These are phyloP conservation scores for Frankliniella intonsa DNA, from an alignment of 2,888 invertebrate genomes.

Conservation along the genomic window DNA sequence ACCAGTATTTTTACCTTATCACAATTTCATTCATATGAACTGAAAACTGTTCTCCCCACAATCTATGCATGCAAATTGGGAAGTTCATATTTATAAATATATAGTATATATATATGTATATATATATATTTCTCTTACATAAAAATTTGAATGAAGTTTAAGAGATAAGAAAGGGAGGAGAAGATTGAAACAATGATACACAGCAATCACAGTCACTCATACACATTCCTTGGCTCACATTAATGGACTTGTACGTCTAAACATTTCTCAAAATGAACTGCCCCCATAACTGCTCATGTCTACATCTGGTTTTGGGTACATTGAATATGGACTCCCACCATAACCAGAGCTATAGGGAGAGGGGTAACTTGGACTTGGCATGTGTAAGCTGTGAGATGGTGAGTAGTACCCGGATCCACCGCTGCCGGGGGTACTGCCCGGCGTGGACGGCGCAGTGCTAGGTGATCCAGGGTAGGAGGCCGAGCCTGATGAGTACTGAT, in stretches of 20 bases:
- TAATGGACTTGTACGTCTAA: background rate
- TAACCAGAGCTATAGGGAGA: conserved; percentile 45
- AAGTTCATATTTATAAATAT: conserved; percentile 24
- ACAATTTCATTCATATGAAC: conserved; percentile 20
- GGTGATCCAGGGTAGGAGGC: conserved; percentile 27
- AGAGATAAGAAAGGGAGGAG: conserved; percentile 22
- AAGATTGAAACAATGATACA: conserved; percentile 25
- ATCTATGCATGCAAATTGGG: background rate
- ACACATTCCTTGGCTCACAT: background rate
- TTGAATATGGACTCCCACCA: conserved; percentile 3
- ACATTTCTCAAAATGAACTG: conserved; percentile 1
- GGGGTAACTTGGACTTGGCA: conserved; percentile 66
- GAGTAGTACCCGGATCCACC: conserved; percentile 44
- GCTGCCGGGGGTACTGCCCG: conserved; percentile 35
- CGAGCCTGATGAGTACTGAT: conserved; percentile 42
- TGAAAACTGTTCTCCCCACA: background rate
- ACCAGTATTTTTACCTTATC: conserved; percentile 20
- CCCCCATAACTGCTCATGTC: conserved; percentile 20
- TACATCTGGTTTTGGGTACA: conserved; percentile 9
- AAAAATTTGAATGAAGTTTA: conserved; percentile 27
- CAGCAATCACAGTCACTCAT: conserved; percentile 26
- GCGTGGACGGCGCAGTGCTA: background rate
- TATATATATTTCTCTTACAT: conserved; percentile 18
- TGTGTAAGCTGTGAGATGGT: conserved; percentile 56
- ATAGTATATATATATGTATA: conserved; percentile 17